Conservation (phyloP, 2,888 invertebrate species). For the Malachius bipustulatus region DNA sequence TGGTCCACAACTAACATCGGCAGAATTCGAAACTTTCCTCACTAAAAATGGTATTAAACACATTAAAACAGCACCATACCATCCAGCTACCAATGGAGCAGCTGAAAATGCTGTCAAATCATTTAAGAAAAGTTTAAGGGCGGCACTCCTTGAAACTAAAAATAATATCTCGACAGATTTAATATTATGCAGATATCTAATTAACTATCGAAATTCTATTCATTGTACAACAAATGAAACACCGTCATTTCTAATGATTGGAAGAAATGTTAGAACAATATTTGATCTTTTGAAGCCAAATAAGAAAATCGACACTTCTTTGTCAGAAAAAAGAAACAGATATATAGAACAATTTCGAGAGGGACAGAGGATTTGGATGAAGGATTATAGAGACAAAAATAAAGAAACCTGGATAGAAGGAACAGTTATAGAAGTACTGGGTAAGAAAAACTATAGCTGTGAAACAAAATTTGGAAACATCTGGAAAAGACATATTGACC, state of each 20-base stretch:
- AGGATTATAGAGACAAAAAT: conserved; percentile 12
- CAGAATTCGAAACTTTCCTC: neutral
- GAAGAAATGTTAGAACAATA: neutral
- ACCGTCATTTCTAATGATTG: neutral
- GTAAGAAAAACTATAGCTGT: conserved; percentile 11
- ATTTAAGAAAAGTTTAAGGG: neutral
- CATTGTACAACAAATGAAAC: neutral
- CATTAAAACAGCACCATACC: neutral
- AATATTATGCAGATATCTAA: neutral
- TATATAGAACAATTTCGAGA: too few relatives aligned
- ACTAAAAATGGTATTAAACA: neutral
- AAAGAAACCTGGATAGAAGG: conserved; percentile 12
- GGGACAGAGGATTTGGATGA: conserved; percentile 10
- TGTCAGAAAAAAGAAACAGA: too few relatives aligned
- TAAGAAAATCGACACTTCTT: too few relatives aligned
- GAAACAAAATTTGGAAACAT: conserved; percentile 4
- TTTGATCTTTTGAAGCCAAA: neutral
- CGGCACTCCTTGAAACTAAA: neutral
- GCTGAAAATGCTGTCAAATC: conserved; percentile 2
- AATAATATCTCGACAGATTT: neutral
- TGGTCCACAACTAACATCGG: neutral
- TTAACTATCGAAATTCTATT: neutral
- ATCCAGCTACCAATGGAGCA: neutral
- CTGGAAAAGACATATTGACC: conserved; percentile 13
- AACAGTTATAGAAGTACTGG: conserved; percentile 9